Base-by-base conservation (phyloP, 2,888 invertebrate species). In the Cremastobaeus sp. region DNA sequence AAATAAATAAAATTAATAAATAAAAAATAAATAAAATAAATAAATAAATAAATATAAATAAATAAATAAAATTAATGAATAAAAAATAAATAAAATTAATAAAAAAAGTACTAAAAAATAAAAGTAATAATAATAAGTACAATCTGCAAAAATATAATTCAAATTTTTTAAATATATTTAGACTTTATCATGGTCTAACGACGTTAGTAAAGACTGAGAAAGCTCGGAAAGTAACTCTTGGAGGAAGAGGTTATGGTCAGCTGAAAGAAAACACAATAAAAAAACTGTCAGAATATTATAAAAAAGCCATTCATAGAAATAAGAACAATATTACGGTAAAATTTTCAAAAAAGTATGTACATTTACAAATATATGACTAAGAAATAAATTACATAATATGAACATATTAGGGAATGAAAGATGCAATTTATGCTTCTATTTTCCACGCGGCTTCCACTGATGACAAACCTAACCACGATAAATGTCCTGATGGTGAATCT, bases 271-370 rank as follows among this genome's bases (percentile, higher is more conserved):
- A 20, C 17, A 54, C 20, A 0, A 65, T 47, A 9, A 21, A 30
- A 18, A 60, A 47, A 6, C 21, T 69, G 6, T 18, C 35, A 0
- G 12, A 25, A 14, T 69, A 54, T 45, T 69, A 69, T 17, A 48
- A 52, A 14, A 60, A 52, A 21, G 69, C 60, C 18, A 60, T 69
- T 30, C 39, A 47, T 17, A 25, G 55, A 18, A 70, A 74, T 48
- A 43, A 59, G 32, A 28, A 52, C 8, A 28, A 64, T n/a, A n/a
- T n/a, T n/a, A n/a, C n/a, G n/a, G 55, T 55, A 55, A 21, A 43
- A 43, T 9, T 28, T 28, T 28, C 28, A 28, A 28, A 2, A 9
- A n/a, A 9, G 28, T 28, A n/a, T 28, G n/a, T 1, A 28, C 9
- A 34, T 11, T 34, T 34, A 34, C 5, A n/a, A n/a, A 34, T 34